These are phyloP conservation scores for Clamator glandarius DNA, from an alignment of 2,797 vertebrate species.

Conservation along the genomic window DNA sequence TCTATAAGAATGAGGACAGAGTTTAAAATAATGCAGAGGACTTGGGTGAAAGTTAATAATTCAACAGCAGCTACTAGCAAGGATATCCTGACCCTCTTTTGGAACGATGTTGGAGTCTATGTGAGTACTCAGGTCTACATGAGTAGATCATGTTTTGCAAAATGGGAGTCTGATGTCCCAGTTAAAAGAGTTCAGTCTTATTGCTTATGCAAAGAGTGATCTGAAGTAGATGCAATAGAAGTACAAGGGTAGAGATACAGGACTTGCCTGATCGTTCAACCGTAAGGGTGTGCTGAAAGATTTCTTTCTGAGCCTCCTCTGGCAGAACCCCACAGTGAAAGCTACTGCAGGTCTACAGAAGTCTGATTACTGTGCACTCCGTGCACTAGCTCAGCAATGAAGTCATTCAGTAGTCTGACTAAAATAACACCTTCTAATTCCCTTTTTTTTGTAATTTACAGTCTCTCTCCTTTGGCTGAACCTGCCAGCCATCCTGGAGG, in stretches of 20 bases:
- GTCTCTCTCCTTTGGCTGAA: conserved; percentile 77
- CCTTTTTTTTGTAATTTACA: conserved; percentile 71
- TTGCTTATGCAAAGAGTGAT: neutral
- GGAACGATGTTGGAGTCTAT: neutral
- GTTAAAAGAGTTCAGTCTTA: neutral
- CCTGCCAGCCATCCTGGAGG: conserved; percentile 74
- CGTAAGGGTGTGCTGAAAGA: conserved; percentile 52
- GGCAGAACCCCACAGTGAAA: neutral
- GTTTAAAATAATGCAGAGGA: conserved; percentile 1
- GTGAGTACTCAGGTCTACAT: neutral
- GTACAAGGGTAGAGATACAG: neutral
- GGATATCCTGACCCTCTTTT: neutral
- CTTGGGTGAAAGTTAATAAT: neutral
- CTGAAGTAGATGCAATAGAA: neutral
- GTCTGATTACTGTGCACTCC: conserved; percentile 36
- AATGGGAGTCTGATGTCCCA: neutral
- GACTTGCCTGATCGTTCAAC: conserved; percentile 34
- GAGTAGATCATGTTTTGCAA: neutral
- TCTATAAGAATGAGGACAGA: neutral
- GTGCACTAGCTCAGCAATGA: conserved; percentile 2
- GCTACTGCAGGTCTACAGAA: neutral
- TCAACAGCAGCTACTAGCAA: neutral
- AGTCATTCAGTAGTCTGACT: conserved; percentile 67
- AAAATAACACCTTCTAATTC: conserved; percentile 74
- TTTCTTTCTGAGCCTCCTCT: conserved; percentile 41